Base-by-base conservation (phyloP, 2,888 invertebrate genomes). In the Sabatieria punctata region DNA sequence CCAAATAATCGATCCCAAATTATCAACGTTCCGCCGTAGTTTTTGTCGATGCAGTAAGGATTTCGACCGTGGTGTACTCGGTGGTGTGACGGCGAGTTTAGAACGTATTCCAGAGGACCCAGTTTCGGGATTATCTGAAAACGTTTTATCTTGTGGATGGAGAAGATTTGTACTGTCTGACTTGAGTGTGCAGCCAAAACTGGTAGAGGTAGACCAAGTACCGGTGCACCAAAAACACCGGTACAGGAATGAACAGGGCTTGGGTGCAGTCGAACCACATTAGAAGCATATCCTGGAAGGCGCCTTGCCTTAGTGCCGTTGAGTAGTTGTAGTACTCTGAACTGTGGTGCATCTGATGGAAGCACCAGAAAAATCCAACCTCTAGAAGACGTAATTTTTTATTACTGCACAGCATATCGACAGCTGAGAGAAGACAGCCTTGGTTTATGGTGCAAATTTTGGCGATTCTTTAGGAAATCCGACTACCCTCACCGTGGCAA, bases 181-280 rank as follows among this genome's bases (percentile, higher is more conserved):
- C 75, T 60, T 84, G 79, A 0, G 88, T 88, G 67, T 89, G 89
- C 53, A 88, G 81, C 84, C 86, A 88, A 66, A 86, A 82, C 74
- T 89, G 88, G 70, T 82, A 88, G 33, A 89, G 74, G 52, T 85
- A 74, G 67, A 82, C 86, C 68, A 89, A 80, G 66, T 86, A 85
- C 56, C 82, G 78, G 61, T 89, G 88, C 49, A 81, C 80, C 54
- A 86, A 71, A 62, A 82, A 78, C 18, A 65, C 58, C 1, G 65
- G 62, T 8, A 85, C 82, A 0, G 85, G 84, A 41, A 85, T 77
- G 47, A 77, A 74, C 44, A 82, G 60, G 1, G 82, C 81, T 57
- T 82, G 67, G 0, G 65, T 61, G 21, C 67, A 45, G 41, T 67
- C 66, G 51, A 67, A 65, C 1, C 63, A 46, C 59, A 59, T 45